Evolutionary conservation across 2,113 vertebrate genomes (phyloP), one percentile per base, ranked within the genome.

Genomic region (Phrynocephalus versicolor): DNA sequence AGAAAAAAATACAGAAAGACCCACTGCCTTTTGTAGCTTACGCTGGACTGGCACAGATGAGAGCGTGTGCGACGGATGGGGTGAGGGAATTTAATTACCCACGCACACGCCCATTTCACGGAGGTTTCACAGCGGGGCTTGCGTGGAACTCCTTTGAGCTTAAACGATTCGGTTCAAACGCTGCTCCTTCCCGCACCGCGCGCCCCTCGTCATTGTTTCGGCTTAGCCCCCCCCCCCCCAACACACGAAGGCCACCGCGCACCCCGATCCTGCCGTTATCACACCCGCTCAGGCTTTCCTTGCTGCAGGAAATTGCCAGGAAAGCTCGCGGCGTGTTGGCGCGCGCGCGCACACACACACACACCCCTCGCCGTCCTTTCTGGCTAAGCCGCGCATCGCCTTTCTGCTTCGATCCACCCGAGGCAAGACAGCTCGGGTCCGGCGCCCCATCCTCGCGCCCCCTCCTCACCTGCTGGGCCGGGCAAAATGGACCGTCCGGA

Each of bases 391-490:
- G 30, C 25, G 25, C 35, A 64, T 27, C 60, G 18, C 18, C n/a
- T 23, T 19, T 7, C 51, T 51, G 27, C 30, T 55, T 27, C 73
- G 13, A 30, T 33, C 55, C 27, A 70, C 19, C 23, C 16, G 0
- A 18, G 55, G 45, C n/a, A n/a, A 10, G 12, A 71, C 51, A 51
- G n/a, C 41, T 65, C 69, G 14, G 41, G 3, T 33, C 21, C 23
- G 27, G 1, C 2, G 8, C 51, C 51, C 33, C 4, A n/a, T 60
- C 58, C 4, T 60, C 16, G 18, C 60, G 6, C 16, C 60, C 64
- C 37, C 30, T 19, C 65, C 94, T 92, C 89, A 95, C 94, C 94
- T 95, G 93, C 91, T 82, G 41, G 84, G 84, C 62, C 84, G 72
- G 84, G 91, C 87, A 2, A 92, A 72, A 75, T 84, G 88, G 75